Evolutionary conservation across 2,797 vertebrate species (phyloP).

Genomic region (Coreius guichenoti): DNA sequence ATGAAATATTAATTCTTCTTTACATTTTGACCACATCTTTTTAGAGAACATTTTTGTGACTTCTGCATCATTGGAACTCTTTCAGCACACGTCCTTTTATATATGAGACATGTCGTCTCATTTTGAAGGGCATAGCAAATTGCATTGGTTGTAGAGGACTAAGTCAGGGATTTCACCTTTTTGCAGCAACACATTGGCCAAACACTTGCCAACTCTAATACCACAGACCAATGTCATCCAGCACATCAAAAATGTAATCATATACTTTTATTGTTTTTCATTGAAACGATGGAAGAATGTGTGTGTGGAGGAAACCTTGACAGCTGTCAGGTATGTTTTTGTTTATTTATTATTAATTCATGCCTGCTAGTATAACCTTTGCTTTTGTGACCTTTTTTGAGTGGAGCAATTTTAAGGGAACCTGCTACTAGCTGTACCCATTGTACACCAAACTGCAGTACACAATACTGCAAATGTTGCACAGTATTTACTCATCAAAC

Average conservation of each 20-base stretch:
- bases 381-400: not conserved
- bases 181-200: conserved; percentile 23
- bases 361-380: not conserved
- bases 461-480: not conserved
- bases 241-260: not conserved
- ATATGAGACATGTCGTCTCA: not conserved
- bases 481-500: conserved; percentile 5
- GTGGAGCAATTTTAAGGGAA: not conserved
- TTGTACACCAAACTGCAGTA: not conserved
- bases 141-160: conserved; percentile 31
- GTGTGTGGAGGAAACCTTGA: conserved; percentile 9
- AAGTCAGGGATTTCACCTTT: conserved; percentile 29
- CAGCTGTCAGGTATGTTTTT: conserved; percentile 22
- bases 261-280: conserved; percentile 27
- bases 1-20: conserved; percentile 25
- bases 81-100: conserved; percentile 15
- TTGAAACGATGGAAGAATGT: not conserved
- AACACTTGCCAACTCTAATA: not conserved
- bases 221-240: not conserved
- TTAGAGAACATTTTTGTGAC: conserved; percentile 5
- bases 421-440: not conserved
- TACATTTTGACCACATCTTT: not conserved
- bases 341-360: conserved; percentile 18
- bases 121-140: conserved; percentile 42
- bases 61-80: not conserved